Base-by-base conservation (phyloP, 1,140 invertebrate genomes). In the Antheraea mylitta region DNA sequence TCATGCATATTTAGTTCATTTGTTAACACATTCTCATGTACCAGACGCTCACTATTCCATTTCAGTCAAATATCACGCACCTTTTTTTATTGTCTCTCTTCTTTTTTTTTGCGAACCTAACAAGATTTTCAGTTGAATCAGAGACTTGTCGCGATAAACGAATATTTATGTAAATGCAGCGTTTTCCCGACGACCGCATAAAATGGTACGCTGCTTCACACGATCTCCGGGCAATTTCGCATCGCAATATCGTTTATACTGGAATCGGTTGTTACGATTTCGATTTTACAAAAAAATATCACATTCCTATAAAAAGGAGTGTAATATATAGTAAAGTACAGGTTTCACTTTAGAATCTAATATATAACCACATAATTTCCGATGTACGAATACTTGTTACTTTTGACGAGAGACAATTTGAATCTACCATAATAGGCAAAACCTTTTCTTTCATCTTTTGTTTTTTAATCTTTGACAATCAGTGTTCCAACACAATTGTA, bases 141-240 rank as follows among this genome's bases (percentile, higher is more conserved):
- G 72, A 63, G 70, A 76, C 69, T 78, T 72, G 77, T 74, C 69
- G 66, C 74, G 77, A 78, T 78, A 78, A 78, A 79, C 71, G 73
- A 77, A 79, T 79, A 77, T 79, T 79, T 79, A 77, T 79, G 75
- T 79, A 75, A 79, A 77, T 77, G 71, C 67, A 70, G 58, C 30
- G 67, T 70, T 75, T 71, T 73, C 68, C 18, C 66, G 66, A 64
- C 66, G 36, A 71, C 73, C 68, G 69, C 69, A 75, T 68, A 77
- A 79, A 76, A 74, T 71, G 63, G 68, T 67, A 59, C 61, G 68
- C 63, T 70, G 70, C 77, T 79, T 70, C 68, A 64, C 64, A 58
- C 74, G 70, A 74, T 64, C 42, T 65, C 63, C 45, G 68, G 59
- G 65, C 72, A 70, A 75, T 75, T 71, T 72, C 66, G 72, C 69